Conservation (phyloP, 1,140 invertebrate genomes). For the Pseudomyrmex concolor region DNA sequence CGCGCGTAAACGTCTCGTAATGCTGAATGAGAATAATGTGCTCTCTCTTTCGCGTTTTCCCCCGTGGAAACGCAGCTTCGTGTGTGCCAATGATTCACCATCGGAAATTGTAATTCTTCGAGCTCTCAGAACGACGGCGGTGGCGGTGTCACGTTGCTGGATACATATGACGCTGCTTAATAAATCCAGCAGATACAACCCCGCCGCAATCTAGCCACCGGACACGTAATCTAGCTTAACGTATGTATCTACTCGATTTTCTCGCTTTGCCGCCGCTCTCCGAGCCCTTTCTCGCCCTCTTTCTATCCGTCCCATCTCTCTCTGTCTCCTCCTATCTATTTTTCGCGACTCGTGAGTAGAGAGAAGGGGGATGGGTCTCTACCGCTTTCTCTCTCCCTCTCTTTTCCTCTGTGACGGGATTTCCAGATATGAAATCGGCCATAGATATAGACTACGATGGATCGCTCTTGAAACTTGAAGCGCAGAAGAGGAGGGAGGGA, state of each 20-base stretch:
- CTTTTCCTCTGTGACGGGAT: neutral
- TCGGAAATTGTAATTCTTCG: conserved; percentile 67
- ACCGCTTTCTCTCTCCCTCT: neutral
- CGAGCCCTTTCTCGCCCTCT: conserved; percentile 15
- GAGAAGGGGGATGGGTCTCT: neutral
- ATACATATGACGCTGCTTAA: conserved; percentile 67
- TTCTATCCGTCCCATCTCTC: conserved; percentile 28
- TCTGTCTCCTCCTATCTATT: conserved; percentile 5
- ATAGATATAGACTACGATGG: conserved; percentile 44
- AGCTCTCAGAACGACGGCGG: neutral
- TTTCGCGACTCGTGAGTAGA: conserved; percentile 24
- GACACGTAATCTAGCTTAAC: conserved; percentile 74
- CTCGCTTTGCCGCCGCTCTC: conserved; percentile 46
- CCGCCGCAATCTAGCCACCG: conserved; percentile 60
- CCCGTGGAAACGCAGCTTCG: neutral
- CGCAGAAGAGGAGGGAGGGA: neutral
- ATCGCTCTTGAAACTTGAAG: conserved; percentile 46
- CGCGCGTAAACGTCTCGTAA: conserved; percentile 23
- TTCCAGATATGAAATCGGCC: conserved; percentile 48
- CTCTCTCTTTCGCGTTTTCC: neutral
- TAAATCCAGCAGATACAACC: conserved; percentile 69
- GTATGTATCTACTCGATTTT: conserved; percentile 69
- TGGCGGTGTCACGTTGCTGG: neutral
- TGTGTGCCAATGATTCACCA: conserved; percentile 47
- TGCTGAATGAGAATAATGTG: neutral